Base-by-base conservation (phyloP, 1,140 invertebrate genomes). In the Galendromus occidentalis region DNA sequence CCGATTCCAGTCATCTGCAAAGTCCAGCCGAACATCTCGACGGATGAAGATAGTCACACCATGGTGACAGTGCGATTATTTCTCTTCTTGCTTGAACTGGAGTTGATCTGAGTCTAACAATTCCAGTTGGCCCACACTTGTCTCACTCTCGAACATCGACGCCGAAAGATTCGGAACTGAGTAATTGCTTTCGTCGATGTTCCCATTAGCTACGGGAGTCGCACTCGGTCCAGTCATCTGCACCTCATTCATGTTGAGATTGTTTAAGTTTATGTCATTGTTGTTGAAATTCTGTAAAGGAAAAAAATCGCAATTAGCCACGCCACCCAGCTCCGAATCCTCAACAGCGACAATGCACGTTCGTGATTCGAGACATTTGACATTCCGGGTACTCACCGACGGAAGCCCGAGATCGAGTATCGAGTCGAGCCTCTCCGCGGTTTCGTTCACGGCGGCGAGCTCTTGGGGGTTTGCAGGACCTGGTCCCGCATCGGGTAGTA, bases 71-170 rank as follows among this genome's bases (percentile, higher is more conserved):
- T 59, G 17, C 2, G 25, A 17, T 59, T 22, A 59, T 25, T 59
- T 33, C 25, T 59, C 51, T 22, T 59, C 51, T 9, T 14, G 20
- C 33, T 59, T 59, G 14, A 59, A 59, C 9, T 59, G 12, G 51
- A 59, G 51, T 9, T 17, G 51, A 29, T 33, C 51, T 9, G 51
- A 59, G 9, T 25, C 33, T 9, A 59, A 9, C 22, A 59, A 22
- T 20, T 59, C 51, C 4, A 59, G 51, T 33, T 59, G 51, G 25
- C 33, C 25, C 25, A 59, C 14, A 33, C 51, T 59, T 25, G 51
- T 59, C 6, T 33, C 51, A 33, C 51, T 59, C 14, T 59, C 51
- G 20, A 59, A 59, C 51, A 59, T 59, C 51, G 51, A 59, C 33
- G 25, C 20, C 22, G 51, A 59, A 22, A 59, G 33, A 59, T 59